These are phyloP conservation scores for Cerastis leucographa DNA, from an alignment of 2,888 invertebrate genomes.

Conservation along the genomic window DNA sequence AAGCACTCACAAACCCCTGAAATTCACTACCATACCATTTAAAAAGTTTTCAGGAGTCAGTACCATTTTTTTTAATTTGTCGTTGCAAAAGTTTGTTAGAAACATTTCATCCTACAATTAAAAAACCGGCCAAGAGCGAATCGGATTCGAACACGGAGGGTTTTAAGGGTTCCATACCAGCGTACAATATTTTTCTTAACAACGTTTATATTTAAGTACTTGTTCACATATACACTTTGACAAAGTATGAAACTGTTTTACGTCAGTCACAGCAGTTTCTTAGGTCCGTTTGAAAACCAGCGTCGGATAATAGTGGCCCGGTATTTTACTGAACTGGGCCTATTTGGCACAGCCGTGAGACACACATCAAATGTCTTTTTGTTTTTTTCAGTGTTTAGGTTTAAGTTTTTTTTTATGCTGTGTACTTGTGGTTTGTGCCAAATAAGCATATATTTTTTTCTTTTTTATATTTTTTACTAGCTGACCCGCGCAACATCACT, in stretches of 20 bases:
- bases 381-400: no score
- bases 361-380: no score
- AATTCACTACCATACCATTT: slow-evolving; percentile 41
- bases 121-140: not conserved
- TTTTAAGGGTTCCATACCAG: not conserved
- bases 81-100: slow-evolving; percentile 36
- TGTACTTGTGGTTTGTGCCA: not conserved
- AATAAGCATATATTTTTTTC: not conserved
- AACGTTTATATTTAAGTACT: not conserved
- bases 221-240: no score
- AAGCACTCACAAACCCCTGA: slow-evolving; percentile 37
- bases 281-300: no score
- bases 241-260: no score
- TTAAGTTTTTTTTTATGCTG: not conserved
- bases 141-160: not conserved
- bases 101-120: slow-evolving; percentile 18
- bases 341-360: no score
- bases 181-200: not conserved
- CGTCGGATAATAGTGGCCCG: not conserved
- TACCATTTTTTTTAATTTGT: slow-evolving; percentile 57
- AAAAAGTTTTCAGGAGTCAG: slow-evolving; percentile 46
- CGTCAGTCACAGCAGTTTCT: no score
- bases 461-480: no score
- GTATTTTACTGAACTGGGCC: not conserved
- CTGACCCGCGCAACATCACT: no score